Evolutionary conservation across 2,888 invertebrate genomes (phyloP).

Genomic region (Scaptomyza polygonia): DNA sequence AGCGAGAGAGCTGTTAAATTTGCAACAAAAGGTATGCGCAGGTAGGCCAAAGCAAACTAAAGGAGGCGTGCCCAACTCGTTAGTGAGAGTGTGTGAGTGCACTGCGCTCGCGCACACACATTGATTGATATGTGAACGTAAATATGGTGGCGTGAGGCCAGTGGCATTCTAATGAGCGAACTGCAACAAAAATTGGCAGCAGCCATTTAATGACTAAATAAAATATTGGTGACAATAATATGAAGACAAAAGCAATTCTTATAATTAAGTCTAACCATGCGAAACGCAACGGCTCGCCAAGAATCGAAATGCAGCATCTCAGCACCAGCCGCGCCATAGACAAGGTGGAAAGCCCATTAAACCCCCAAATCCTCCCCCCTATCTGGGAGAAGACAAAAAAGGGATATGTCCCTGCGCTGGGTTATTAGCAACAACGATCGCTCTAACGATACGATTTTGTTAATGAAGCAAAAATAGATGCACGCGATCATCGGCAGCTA

Average conservation of each 20-base stretch:
- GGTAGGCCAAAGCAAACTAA: conserved; percentile 58
- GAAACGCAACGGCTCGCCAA: conserved; percentile 75
- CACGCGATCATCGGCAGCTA: conserved; percentile 55
- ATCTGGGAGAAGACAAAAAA: conserved; percentile 32
- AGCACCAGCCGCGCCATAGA: conserved; percentile 32
- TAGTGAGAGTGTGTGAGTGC: conserved; percentile 25
- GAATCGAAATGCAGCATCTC: conserved; percentile 73
- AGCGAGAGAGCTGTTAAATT: conserved; percentile 45
- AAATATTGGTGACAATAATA: conserved; percentile 75
- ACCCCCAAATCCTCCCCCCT: conserved; percentile 9
- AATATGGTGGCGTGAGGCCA: conserved; percentile 34
- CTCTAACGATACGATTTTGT: conserved; percentile 72
- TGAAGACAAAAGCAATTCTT: conserved; percentile 74
- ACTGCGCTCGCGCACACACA: conserved; percentile 26
- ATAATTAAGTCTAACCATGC: conserved; percentile 82
- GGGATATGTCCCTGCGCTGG: conserved; percentile 55
- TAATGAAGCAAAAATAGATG: conserved; percentile 80
- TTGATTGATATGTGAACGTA: conserved; percentile 23
- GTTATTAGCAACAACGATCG: conserved; percentile 75
- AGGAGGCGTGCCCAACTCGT: conserved; percentile 72
- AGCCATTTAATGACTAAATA: conserved; percentile 68
- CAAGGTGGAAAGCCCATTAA: conserved; percentile 41
- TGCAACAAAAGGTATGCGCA: conserved; percentile 71
- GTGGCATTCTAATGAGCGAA: conserved; percentile 67
- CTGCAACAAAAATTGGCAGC: conserved; percentile 75